These are phyloP conservation scores for Drosophila sulfurigaster DNA, from an alignment of 1,140 invertebrate genomes.

Conservation along the genomic window DNA sequence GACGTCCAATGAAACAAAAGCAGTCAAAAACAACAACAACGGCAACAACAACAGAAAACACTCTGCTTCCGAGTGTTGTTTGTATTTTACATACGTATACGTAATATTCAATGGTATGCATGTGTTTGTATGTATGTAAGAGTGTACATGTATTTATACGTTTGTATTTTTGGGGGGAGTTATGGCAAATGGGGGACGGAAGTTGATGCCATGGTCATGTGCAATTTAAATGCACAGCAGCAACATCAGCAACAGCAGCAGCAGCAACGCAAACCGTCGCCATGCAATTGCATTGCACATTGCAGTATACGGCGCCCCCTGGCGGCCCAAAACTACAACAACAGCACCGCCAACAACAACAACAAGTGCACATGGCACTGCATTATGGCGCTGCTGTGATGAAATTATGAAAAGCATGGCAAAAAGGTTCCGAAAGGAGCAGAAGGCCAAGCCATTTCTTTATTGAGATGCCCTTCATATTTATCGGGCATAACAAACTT, in stretches of 20 bases:
- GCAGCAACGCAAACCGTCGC: conserved; percentile 45
- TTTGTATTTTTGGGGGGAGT: conserved; percentile 1
- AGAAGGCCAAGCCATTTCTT: conserved; percentile 68
- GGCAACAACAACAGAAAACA: conserved; percentile 20
- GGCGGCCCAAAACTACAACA: conserved; percentile 54
- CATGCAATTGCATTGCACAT: conserved; percentile 75
- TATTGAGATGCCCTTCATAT: conserved; percentile 41
- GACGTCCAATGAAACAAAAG: conserved; percentile 39
- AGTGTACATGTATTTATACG: conserved; percentile 17
- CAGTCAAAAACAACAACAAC: conserved; percentile 21
- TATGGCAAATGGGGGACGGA: conserved; percentile 59
- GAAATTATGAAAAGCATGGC: conserved; percentile 78
- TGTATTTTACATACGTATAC: conserved; percentile 57
- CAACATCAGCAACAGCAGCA: conserved; percentile 23
- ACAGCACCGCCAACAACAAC: conserved; percentile 2
- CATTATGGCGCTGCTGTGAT: conserved; percentile 78
- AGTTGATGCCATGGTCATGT: conserved; percentile 80
- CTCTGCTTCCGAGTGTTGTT: conserved; percentile 42
- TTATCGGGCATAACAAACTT: background rate
- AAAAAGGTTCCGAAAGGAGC: conserved; percentile 39
- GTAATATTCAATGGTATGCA: background rate
- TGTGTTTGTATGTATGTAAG: conserved; percentile 25
- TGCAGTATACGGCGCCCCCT: conserved; percentile 55
- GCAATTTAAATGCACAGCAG: conserved; percentile 79
- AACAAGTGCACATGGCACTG: conserved; percentile 67